phyloP scores from a whole-genome alignment of 2,113 vertebrate genomes.

The Vidua macroura region DNA sequence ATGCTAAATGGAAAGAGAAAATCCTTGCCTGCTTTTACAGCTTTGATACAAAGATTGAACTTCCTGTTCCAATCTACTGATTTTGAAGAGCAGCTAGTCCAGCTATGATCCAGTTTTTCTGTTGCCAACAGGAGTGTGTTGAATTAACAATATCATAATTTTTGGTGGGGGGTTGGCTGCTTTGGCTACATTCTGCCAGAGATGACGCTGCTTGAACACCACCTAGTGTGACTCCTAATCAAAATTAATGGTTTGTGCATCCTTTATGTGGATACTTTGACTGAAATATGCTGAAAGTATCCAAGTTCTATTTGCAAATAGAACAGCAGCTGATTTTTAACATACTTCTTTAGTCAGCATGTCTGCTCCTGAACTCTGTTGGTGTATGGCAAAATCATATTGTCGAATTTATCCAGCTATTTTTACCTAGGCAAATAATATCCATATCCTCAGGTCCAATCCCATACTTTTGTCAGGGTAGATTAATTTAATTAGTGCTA shows the following conservation, averaged over 20 bases:
- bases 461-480: not conserved
- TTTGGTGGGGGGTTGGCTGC: not conserved
- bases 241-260: not conserved
- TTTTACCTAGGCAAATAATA: not conserved
- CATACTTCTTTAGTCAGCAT: not conserved
- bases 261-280: not conserved
- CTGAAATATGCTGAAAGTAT: not conserved
- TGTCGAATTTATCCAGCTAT: not conserved
- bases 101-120: not conserved
- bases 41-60: not conserved
- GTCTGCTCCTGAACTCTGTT: not conserved
- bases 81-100: not conserved
- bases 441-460: not conserved
- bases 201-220: accelerated
- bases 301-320: not conserved
- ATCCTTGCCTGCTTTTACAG: not conserved
- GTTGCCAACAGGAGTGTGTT: not conserved
- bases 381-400: not conserved
- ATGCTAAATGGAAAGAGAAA: not conserved
- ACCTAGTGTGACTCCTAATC: not conserved
- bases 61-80: not conserved
- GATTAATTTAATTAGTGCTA: not conserved
- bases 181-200: not conserved
- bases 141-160: not conserved
- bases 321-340: not conserved